Evolutionary conservation across 1,140 invertebrate species (phyloP).

Genomic region (Triops cancriformis): DNA sequence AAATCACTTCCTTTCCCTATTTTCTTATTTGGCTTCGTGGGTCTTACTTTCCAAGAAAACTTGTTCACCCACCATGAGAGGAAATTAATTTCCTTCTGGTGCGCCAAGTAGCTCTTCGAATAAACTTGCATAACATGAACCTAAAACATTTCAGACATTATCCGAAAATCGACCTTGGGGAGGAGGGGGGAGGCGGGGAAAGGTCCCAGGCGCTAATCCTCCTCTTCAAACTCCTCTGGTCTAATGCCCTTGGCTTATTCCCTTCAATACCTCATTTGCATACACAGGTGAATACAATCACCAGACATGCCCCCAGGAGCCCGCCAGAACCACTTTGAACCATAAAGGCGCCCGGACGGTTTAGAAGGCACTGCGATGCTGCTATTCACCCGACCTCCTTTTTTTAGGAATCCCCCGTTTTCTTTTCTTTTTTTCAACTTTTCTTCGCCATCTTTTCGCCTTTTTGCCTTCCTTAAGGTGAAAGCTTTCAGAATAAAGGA

Average conservation of each 20-base stretch:
- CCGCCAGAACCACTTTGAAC: not conserved
- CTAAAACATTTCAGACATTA: not conserved
- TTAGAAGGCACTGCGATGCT: not conserved
- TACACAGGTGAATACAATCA: conserved; percentile 10
- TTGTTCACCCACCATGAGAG: too few relatives aligned
- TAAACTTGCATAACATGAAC: too few relatives aligned
- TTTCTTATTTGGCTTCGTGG: too few relatives aligned
- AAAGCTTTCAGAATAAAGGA: not conserved
- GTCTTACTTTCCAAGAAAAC: too few relatives aligned
- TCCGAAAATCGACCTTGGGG: not conserved
- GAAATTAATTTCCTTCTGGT: too few relatives aligned
- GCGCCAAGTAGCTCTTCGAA: too few relatives aligned
- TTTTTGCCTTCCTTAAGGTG: not conserved
- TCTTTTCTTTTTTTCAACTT: not conserved
- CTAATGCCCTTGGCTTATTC: conserved; percentile 8
- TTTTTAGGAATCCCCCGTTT: not conserved
- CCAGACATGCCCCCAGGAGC: not conserved
- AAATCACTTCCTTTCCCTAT: too few relatives aligned
- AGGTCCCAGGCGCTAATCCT: not conserved
- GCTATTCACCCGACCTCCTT: not conserved
- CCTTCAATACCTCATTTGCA: not conserved
- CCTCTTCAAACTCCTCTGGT: not conserved
- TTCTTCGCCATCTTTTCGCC: not conserved
- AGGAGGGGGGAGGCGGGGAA: not conserved
- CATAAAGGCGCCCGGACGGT: not conserved